A percentile compares a stretch with the other conserved stretches of the same genome.
These are phyloP conservation scores for Drosophila longiperda DNA, from an alignment of 2,888 invertebrate species.

Conservation along the genomic window DNA sequence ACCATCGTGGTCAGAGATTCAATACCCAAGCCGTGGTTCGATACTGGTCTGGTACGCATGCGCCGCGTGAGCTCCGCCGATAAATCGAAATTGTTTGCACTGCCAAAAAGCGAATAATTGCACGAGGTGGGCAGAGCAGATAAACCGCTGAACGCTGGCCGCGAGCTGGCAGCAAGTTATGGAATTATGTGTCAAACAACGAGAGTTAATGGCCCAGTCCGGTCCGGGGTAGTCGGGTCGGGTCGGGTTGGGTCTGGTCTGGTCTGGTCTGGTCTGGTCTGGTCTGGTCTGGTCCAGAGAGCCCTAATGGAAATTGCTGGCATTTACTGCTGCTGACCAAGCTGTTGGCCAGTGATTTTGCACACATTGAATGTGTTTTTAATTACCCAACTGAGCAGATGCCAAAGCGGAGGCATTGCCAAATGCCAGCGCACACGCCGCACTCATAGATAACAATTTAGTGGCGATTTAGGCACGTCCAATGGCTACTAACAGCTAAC, in stretches of 20 bases:
- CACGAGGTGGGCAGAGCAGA: slow-evolving; percentile 65
- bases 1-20: slow-evolving; percentile 42
- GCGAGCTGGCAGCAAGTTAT: slow-evolving; percentile 67
- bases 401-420: slow-evolving; percentile 58
- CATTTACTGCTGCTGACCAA: slow-evolving; percentile 31
- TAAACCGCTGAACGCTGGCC: slow-evolving; percentile 48
- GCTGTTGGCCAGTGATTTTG: slow-evolving; percentile 68
- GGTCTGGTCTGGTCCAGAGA: slow-evolving; percentile 23
- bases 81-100: slow-evolving; percentile 80
- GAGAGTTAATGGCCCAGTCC: slow-evolving; percentile 72
- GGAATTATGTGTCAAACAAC: slow-evolving; percentile 78
- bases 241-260: not conserved
- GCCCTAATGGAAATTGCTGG: slow-evolving; percentile 72
- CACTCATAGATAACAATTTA: slow-evolving; percentile 81
- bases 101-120: slow-evolving; percentile 80
- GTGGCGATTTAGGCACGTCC: slow-evolving; percentile 79
- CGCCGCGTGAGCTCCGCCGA: slow-evolving; percentile 76
- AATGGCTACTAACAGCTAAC: slow-evolving; percentile 42
- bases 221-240: slow-evolving; percentile 15
- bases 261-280: not conserved
- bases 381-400: slow-evolving; percentile 73
- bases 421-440: slow-evolving; percentile 77
- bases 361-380: slow-evolving; percentile 81
- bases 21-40: not conserved
- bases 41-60: slow-evolving; percentile 43